These are phyloP conservation scores for Calliopsis andreniformis DNA, from an alignment of 1,140 invertebrate genomes.

Conservation along the genomic window DNA sequence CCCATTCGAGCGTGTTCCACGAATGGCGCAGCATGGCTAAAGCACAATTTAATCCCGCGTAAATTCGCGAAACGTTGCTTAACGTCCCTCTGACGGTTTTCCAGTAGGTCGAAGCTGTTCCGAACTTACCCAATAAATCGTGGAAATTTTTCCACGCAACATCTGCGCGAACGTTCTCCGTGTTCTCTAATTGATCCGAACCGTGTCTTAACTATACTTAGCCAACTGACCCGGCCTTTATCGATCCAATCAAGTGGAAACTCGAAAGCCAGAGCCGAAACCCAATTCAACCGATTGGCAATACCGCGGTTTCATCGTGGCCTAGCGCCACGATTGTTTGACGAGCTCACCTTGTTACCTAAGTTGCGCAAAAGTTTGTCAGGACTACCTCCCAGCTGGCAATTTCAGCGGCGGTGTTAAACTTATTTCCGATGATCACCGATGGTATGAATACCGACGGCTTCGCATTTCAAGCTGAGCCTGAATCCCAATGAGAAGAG, in stretches of 20 bases:
- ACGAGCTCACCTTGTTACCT: conserved; percentile 74
- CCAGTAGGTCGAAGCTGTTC: no score
- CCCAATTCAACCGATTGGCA: conserved; percentile 74
- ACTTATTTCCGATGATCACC: conserved; percentile 51
- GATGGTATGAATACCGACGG: conserved; percentile 10
- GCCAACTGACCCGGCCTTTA: conserved; percentile 55
- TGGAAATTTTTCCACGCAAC: conserved; percentile 40
- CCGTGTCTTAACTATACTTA: conserved; percentile 39
- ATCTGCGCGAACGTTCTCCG: not conserved
- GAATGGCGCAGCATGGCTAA: conserved; percentile 4
- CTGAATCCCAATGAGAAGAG: not conserved
- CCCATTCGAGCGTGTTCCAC: no score
- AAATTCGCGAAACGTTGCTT: conserved; percentile 18
- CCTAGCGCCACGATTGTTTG: conserved; percentile 74
- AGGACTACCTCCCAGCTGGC: conserved; percentile 58
- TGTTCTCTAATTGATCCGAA: conserved; percentile 33
- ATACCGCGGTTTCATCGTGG: conserved; percentile 76
- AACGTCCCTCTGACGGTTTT: no score
- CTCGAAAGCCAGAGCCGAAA: conserved; percentile 62
- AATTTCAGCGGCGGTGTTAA: conserved; percentile 63
- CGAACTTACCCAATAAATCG: not conserved
- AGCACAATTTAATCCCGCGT: conserved; percentile 49
- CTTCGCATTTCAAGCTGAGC: not conserved
- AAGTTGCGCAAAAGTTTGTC: conserved; percentile 76
- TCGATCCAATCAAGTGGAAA: conserved; percentile 68